Base-by-base conservation (phyloP, 2,113 vertebrate genomes). In the Jaculus jaculus region DNA sequence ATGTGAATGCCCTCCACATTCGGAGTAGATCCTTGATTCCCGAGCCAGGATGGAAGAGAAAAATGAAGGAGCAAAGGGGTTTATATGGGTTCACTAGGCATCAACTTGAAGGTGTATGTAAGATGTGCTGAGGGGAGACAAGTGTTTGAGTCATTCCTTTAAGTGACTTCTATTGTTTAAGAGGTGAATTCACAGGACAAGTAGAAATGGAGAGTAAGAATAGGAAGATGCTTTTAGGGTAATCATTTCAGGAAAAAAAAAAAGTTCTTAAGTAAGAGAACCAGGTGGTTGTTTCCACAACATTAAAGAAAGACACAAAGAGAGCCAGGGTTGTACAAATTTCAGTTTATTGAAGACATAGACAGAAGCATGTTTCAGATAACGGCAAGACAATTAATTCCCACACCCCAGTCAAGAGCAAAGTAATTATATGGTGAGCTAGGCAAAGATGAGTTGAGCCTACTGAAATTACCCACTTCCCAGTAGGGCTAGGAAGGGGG, bases 51-150 rank as follows among this genome's bases (percentile, higher is more conserved):
- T 20, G 11, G 8, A 18, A 28, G n/a, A 21, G 2, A 21, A 37
- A 23, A 91, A 42, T 0, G 10, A n/a, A 63, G 7, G 30, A 30
- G 37, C 2, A 60, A 78, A 2, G 0, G 7, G n/a, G 7, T 0
- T 32, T 8, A 7, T 4, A 16, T 26, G 23, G 23, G 4, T 24
- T 21, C 20, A 42, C 20, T n/a, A n/a, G 24, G 6, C 5, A 74
- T 5, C 28, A 23, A 7, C 7, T 30, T 20, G 24, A n/a, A 90
- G 30, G n/a, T 1, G 0, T 47, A 18, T 74, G 84, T 74, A 58
- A 73, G 42, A 8, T 23, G 32, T 12, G 21, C 1, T 15, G 18
- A 18, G 69, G 12, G 34, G 69, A 9, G 15, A 34, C 21, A 58
- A 12, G 13, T n/a, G 2, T 34, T 61, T 69, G 21, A 69, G 20